A percentile compares a stretch with the other conserved stretches of the same genome.
phyloP scores from a whole-genome alignment of 1,140 invertebrate genomes.

The Aporrectodea caliginosa region DNA sequence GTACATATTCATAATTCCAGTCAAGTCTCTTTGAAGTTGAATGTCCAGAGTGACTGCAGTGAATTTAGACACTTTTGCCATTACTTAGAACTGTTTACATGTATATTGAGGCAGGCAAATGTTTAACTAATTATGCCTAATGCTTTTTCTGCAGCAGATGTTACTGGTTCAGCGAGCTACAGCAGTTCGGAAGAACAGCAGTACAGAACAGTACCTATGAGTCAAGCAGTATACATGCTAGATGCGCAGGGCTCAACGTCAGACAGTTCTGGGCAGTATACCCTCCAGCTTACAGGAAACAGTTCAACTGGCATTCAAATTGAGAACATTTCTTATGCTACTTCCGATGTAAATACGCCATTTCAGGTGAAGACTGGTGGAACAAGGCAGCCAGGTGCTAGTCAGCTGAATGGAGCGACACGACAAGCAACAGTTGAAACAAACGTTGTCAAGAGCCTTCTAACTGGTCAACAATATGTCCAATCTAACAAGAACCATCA shows the following conservation, averaged over 20 bases:
- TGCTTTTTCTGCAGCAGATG: too few relatives aligned
- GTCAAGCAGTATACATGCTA: too few relatives aligned
- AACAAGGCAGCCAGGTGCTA: not conserved
- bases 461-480: slow-evolving; percentile 19
- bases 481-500: not conserved
- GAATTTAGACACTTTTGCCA: too few relatives aligned
- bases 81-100: too few relatives aligned
- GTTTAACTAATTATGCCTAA: too few relatives aligned
- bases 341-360: not conserved
- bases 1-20: too few relatives aligned
- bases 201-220: not conserved
- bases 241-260: not conserved
- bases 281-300: not conserved
- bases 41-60: too few relatives aligned
- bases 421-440: not conserved
- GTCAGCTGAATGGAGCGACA: not conserved
- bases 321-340: not conserved
- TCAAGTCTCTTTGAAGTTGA: too few relatives aligned
- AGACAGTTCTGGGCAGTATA: not conserved
- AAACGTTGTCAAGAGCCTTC: slow-evolving; percentile 22
- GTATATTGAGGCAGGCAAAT: too few relatives aligned
- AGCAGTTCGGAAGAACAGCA: not conserved
- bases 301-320: not conserved
- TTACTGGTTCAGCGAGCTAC: too few relatives aligned
- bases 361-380: not conserved